Conservation (phyloP, 1,140 invertebrate species). For the Drosophila albomicans region DNA sequence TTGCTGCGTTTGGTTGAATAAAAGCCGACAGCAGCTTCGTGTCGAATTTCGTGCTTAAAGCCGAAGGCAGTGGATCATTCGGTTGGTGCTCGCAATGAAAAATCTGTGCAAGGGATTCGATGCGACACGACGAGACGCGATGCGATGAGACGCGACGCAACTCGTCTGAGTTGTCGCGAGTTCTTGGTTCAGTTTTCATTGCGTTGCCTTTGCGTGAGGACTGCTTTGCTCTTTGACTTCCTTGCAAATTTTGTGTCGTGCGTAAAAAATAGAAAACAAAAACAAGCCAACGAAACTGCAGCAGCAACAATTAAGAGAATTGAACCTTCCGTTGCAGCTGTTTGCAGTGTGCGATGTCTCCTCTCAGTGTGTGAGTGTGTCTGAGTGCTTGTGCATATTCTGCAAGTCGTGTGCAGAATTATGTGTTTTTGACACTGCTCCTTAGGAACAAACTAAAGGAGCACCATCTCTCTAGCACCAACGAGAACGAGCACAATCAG, state of each 20-base stretch:
- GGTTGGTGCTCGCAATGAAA: slow-evolving; percentile 8
- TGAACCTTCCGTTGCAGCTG: slow-evolving; percentile 31
- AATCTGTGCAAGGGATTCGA: slow-evolving; percentile 51
- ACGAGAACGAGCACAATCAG: not conserved
- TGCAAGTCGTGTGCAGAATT: slow-evolving; percentile 49
- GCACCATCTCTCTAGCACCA: not conserved
- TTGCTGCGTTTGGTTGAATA: slow-evolving; percentile 5
- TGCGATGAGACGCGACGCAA: slow-evolving; percentile 39
- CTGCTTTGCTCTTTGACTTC: slow-evolving; percentile 46
- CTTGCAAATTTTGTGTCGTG: slow-evolving; percentile 15
- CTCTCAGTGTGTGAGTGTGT: slow-evolving; percentile 8
- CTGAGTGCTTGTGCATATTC: slow-evolving; percentile 23
- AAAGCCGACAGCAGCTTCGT: slow-evolving; percentile 6
- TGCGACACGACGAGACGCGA: slow-evolving; percentile 39
- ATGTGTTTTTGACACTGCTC: slow-evolving; percentile 62
- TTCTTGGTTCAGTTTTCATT: slow-evolving; percentile 70
- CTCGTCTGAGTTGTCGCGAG: slow-evolving; percentile 29
- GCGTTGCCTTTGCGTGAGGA: slow-evolving; percentile 75
- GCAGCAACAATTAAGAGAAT: slow-evolving; percentile 46
- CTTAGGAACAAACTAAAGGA: slow-evolving; percentile 18
- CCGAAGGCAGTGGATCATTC: slow-evolving; percentile 2
- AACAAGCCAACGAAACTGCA: slow-evolving; percentile 32
- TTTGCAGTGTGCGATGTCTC: slow-evolving; percentile 10
- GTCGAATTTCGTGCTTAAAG: not conserved
- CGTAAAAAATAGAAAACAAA: slow-evolving; percentile 40